These are phyloP conservation scores for Acanthis flammea DNA, from an alignment of 2,797 vertebrate species.

Conservation along the genomic window DNA sequence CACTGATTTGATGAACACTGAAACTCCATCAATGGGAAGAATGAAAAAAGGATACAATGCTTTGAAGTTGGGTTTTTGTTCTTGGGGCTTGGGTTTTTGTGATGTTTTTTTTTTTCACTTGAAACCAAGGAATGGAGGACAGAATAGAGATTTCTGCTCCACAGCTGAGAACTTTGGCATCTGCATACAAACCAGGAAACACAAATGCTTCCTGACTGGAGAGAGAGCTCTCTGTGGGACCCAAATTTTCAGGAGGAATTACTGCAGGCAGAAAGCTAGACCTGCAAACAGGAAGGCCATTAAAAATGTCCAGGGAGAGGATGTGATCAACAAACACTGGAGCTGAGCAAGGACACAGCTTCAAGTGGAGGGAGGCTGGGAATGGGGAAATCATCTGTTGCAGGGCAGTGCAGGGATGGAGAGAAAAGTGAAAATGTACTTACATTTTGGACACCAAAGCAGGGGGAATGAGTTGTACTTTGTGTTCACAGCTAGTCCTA, in stretches of 20 bases:
- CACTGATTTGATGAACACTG: neutral
- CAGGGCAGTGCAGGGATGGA: neutral
- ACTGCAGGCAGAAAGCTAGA: neutral
- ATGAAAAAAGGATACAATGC: neutral
- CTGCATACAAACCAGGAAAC: neutral
- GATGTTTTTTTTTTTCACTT: neutral
- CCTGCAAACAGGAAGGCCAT: neutral
- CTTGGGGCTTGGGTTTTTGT: neutral
- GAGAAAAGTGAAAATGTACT: neutral
- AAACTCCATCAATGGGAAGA: neutral
- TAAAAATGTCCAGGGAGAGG: neutral
- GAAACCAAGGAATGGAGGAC: neutral
- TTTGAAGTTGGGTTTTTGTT: neutral
- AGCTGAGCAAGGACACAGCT: neutral
- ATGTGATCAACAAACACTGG: neutral
- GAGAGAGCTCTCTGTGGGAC: neutral
- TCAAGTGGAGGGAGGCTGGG: neutral
- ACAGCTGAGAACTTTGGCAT: neutral
- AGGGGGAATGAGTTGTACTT: neutral
- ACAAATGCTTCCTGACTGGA: rapidly evolving
- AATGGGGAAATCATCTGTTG: neutral
- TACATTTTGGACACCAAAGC: neutral
- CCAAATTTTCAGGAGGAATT: neutral
- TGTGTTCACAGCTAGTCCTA: neutral
- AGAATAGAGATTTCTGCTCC: neutral